Percentiles rank a stretch among this genome's conserved stretches.
phyloP scores from a whole-genome alignment of 2,113 vertebrate species.

The Amblyornis subalaris region DNA sequence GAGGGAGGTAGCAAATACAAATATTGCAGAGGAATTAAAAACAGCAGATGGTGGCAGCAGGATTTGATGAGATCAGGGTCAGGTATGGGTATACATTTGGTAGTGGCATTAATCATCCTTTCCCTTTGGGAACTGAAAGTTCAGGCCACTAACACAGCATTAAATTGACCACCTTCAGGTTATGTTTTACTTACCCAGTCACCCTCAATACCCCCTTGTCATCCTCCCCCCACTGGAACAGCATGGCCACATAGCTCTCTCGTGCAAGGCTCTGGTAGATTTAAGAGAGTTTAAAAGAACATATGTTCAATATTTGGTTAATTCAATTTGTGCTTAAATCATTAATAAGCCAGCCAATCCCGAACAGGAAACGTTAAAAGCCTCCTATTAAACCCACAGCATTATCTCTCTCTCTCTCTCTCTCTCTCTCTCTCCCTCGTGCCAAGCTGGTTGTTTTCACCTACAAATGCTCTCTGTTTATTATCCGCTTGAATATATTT shows the following conservation, averaged over 20 bases:
- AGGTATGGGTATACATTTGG: constrained; percentile 71
- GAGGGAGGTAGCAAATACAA: constrained; percentile 70
- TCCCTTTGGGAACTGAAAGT: constrained; percentile 63
- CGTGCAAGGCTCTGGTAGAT: constrained; percentile 1
- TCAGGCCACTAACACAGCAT: constrained; percentile 55
- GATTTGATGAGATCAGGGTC: constrained; percentile 75
- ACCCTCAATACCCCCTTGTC: constrained; percentile 54
- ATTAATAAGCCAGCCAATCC: constrained; percentile 55
- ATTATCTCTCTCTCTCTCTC: not conserved
- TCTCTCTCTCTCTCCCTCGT: not conserved
- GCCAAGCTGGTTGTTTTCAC: constrained; percentile 28
- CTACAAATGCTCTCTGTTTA: not conserved
- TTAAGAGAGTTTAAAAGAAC: constrained; percentile 66
- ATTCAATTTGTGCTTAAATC: constrained; percentile 72
- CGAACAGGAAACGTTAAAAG: constrained; percentile 26
- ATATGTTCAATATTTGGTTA: constrained; percentile 71
- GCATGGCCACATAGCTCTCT: not conserved
- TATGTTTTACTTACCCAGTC: constrained; percentile 62
- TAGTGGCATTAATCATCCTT: constrained; percentile 67
- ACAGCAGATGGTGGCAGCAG: constrained; percentile 81
- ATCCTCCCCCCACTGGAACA: not conserved
- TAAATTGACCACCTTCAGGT: constrained; percentile 63
- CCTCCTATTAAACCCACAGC: constrained; percentile 16
- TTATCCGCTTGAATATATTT: not conserved
- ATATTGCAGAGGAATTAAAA: constrained; percentile 78